Evolutionary conservation across 2,888 invertebrate species (phyloP), one percentile per base, ranked within the genome.

Genomic region (Brachylomia viminalis): DNA sequence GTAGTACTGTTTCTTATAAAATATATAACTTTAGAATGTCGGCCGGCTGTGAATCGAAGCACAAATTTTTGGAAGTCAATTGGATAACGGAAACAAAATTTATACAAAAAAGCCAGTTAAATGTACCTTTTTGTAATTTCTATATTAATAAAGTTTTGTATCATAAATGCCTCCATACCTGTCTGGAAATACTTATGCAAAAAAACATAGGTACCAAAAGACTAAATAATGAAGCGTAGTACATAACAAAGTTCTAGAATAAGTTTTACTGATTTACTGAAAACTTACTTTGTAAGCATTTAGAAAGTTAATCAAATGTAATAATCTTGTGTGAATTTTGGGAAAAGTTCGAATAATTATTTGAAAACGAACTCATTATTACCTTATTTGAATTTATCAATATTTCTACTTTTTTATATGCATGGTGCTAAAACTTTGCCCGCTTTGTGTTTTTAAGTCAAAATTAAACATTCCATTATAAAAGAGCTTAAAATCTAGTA

Each of bases 401-500:
- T 3, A 27, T 62, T 47, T 13, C 1, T n/a, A 27, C 20, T 33
- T 73, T 59, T 56, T 72, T 66, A 23, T 81, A 47, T 68, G 86
- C 64, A 72, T 77, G 87, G 84, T 87, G 81, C 77, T 83, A 80
- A 74, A 77, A 71, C 71, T 75, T 77, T 76, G 66, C 72, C 76
- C 74, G 76, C 75, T 83, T 79, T 75, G 75, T 69, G 75, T 69
- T 72, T 80, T 79, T 45, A 77, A 69, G 58, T 79, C 75, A 76
- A 79, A 83, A 85, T 83, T 84, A 56, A 82, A 92, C 95, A 95
- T 95, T 95, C 95, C 95, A 95, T 91, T 92, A 84, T 87, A 89
- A 90, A 92, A 91, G 95, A 95, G 95, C 95, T 95, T 95, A 95
- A 90, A 90, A 80, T 71, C 80, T 92, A 91, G 91, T 93, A 91